phyloP scores from a whole-genome alignment of 2,113 vertebrate genomes.

The Saguinus midas region DNA sequence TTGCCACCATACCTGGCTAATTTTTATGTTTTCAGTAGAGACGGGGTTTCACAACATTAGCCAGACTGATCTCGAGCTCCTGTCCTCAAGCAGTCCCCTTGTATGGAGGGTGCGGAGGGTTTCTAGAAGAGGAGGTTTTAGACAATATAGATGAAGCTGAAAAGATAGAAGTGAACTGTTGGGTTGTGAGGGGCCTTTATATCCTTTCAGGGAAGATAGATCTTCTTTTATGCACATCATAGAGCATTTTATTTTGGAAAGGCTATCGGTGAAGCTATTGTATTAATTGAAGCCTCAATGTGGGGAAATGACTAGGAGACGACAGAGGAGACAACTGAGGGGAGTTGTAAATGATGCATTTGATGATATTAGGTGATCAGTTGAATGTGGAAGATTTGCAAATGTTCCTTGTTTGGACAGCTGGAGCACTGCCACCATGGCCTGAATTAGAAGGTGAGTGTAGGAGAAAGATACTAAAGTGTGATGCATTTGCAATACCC shows the following conservation, averaged over 20 bases:
- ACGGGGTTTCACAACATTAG: too few species aligned
- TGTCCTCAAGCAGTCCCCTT: not conserved
- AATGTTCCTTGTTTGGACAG: not conserved
- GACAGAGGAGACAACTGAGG: not conserved
- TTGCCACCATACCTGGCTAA: too few species aligned
- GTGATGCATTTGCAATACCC: not conserved
- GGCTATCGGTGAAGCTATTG: not conserved
- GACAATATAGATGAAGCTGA: not conserved
- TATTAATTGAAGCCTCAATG: not conserved
- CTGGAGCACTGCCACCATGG: not conserved
- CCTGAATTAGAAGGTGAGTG: not conserved
- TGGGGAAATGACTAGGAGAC: not conserved
- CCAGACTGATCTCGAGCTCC: too few species aligned
- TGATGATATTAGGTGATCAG: not conserved
- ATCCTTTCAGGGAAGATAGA: not conserved
- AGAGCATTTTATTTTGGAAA: not conserved
- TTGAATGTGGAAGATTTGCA: not conserved
- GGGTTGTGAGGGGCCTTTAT: not conserved
- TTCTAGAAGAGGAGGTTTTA: not conserved
- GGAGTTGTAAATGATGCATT: not conserved
- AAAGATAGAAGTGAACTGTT: not conserved
- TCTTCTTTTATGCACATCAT: not conserved
- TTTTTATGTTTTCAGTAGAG: too few species aligned
- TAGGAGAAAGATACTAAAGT: not conserved
- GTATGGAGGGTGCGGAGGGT: not conserved